phyloP scores from a whole-genome alignment of 1,140 invertebrate genomes.

The Drosophila arizonae region DNA sequence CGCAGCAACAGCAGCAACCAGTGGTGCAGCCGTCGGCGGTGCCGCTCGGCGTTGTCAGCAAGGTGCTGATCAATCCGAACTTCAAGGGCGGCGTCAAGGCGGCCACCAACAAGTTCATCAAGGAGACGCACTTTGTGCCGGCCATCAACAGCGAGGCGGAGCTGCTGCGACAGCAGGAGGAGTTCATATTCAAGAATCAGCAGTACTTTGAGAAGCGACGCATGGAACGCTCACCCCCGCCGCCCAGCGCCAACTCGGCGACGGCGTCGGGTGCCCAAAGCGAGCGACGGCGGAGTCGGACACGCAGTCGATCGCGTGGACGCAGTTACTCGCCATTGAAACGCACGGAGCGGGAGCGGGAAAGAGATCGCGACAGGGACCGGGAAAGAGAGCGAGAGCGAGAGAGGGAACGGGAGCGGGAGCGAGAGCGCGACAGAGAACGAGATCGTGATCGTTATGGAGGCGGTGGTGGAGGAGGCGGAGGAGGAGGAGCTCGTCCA shows the following conservation, averaged over 20 bases:
- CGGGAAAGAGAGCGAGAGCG: slow-evolving; percentile 65
- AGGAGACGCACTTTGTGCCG: slow-evolving; percentile 81
- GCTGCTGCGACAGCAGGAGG: slow-evolving; percentile 80
- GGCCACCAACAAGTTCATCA: slow-evolving; percentile 81
- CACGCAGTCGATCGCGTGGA: slow-evolving; percentile 74
- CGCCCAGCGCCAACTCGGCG: slow-evolving; percentile 28
- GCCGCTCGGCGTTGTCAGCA: slow-evolving; percentile 63
- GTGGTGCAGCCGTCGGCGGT: slow-evolving; percentile 32
- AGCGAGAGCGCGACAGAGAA: slow-evolving; percentile 18
- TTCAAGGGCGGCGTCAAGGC: slow-evolving; percentile 82
- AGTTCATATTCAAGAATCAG: slow-evolving; percentile 82
- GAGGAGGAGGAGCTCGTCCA: slow-evolving; percentile 6
- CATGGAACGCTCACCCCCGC: slow-evolving; percentile 72
- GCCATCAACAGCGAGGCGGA: slow-evolving; percentile 78
- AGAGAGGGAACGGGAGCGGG: slow-evolving; percentile 42
- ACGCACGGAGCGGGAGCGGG: slow-evolving; percentile 65
- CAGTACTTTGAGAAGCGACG: slow-evolving; percentile 81
- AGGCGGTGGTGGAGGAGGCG: slow-evolving; percentile 4
- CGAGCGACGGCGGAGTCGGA: slow-evolving; percentile 59
- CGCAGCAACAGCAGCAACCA: slow-evolving; percentile 25
- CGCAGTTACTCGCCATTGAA: slow-evolving; percentile 78
- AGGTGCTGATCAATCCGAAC: slow-evolving; percentile 82
- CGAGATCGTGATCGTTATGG: slow-evolving; percentile 36
- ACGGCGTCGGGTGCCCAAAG: slow-evolving; percentile 19
- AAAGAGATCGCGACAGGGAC: slow-evolving; percentile 67